Conservation (phyloP, 2,797 vertebrate species). For the Cyclopterus lumpus region DNA sequence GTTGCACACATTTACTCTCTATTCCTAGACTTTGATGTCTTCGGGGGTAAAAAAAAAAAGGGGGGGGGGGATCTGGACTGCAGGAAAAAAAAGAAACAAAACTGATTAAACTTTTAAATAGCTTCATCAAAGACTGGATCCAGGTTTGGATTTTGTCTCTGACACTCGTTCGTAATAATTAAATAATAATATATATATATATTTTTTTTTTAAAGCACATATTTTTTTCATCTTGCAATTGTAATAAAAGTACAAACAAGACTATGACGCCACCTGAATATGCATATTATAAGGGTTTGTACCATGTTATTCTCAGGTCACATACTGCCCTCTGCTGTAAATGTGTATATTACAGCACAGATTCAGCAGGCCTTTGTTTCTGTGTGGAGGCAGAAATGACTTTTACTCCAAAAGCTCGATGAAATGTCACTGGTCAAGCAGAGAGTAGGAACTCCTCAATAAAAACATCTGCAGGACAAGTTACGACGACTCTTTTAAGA, state of each 20-base stretch:
- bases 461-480: not conserved
- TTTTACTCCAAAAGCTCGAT: not conserved
- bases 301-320: conserved; percentile 24
- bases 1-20: conserved; percentile 21
- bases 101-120: conserved; percentile 22
- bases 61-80: conserved; percentile 20
- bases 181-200: too few species aligned
- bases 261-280: not conserved
- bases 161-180: not conserved
- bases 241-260: conserved; percentile 4
- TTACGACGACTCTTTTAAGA: not conserved
- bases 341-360: conserved; percentile 1
- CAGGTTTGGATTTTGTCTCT: conserved; percentile 13
- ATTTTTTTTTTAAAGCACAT: not conserved
- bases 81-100: conserved; percentile 20
- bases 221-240: not conserved
- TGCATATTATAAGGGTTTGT: not conserved
- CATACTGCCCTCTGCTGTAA: conserved; percentile 67
- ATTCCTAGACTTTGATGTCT: conserved; percentile 48
- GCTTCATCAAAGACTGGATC: conserved; percentile 2
- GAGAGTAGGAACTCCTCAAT: not conserved
- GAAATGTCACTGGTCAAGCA: not conserved
- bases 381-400: not conserved
- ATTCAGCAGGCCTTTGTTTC: not conserved
- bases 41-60: conserved; percentile 3